Base-by-base conservation (phyloP, 1,140 invertebrate genomes). In the Mycetomoellerius zeteki region DNA sequence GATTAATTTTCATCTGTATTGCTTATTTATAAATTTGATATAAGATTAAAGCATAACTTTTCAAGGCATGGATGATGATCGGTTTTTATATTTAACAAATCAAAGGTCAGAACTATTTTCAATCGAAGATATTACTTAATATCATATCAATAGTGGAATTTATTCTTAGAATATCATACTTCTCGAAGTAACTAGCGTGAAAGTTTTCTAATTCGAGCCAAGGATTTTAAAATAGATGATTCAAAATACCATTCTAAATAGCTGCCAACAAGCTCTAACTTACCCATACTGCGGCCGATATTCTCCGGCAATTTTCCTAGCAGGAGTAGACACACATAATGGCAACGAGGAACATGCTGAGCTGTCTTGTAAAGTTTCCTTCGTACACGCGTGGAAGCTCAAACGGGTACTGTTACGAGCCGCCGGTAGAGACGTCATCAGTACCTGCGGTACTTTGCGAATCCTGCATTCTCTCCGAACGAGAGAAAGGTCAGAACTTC, bases 401-500 rank as follows among this genome's bases (percentile, higher is more conserved):
- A 62, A 84, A 60, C 50, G 80, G 14, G 4, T 14, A 37, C 19
- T 69, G 14, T 71, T 81, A 81, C 50, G 78, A 78, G 43, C 21
- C 73, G 73, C 50, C n/a, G 21, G 30, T 14, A 60, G 47, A 69
- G 62, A 81, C 62, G 47, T 69, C 47, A 27, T 69, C 47, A 47
- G 62, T 80, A 82, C 24, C 27, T 71, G 52, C 65, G 67, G 50
- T 56, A 71, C 52, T 62, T 62, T 10, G 73, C 58, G 82, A 27
- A 52, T 85, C 54, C 54, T 19, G 47, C 37, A 91, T 92, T 78
- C 33, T 80, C 27, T 54, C 30, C 30, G 24, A 87, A 56, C 78
- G 60, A 19, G 64, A 24, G 73, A 82, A 50, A 87, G 69, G 71
- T 69, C 76, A 75, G 73, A 75, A 87, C 58, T 85, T 86, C 86